Conservation (phyloP, 1,140 invertebrate genomes). For the Pseudobourletiella spinata region DNA sequence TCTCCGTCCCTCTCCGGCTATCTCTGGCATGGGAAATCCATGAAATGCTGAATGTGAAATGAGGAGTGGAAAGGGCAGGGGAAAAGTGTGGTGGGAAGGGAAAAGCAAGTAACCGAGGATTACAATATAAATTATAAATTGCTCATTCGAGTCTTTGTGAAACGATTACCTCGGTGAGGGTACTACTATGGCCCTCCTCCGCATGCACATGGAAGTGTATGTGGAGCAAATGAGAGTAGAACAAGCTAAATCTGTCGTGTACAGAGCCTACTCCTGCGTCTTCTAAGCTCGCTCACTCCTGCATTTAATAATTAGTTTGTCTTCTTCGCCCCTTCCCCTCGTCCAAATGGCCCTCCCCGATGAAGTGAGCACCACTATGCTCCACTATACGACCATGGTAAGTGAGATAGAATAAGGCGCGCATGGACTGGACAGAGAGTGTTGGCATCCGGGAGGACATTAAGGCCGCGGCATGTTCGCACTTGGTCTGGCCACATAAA, state of each 20-base stretch:
- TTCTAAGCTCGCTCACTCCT: neutral
- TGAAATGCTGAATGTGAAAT: slow-evolving; percentile 20
- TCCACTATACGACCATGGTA: too few relatives aligned
- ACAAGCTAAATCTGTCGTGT: neutral
- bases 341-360: too few relatives aligned
- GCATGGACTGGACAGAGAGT: too few relatives aligned
- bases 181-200: neutral
- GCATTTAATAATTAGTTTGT: neutral
- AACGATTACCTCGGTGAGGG: neutral
- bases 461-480: too few relatives aligned
- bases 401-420: too few relatives aligned
- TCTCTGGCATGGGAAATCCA: slow-evolving; percentile 15
- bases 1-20: slow-evolving; percentile 11
- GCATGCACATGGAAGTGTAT: neutral
- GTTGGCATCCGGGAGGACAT: too few relatives aligned
- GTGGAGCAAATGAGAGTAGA: neutral
- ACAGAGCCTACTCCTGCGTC: neutral
- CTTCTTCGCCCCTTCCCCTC: neutral
- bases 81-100: neutral
- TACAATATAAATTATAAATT: slow-evolving; percentile 24
- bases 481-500: too few relatives aligned
- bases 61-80: slow-evolving; percentile 5
- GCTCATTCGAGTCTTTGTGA: slow-evolving; percentile 12
- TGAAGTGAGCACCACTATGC: too few relatives aligned
- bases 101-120: slow-evolving; percentile 1